Base-by-base conservation (phyloP, 2,113 vertebrate species). In the Sylvilagus bachmani region DNA sequence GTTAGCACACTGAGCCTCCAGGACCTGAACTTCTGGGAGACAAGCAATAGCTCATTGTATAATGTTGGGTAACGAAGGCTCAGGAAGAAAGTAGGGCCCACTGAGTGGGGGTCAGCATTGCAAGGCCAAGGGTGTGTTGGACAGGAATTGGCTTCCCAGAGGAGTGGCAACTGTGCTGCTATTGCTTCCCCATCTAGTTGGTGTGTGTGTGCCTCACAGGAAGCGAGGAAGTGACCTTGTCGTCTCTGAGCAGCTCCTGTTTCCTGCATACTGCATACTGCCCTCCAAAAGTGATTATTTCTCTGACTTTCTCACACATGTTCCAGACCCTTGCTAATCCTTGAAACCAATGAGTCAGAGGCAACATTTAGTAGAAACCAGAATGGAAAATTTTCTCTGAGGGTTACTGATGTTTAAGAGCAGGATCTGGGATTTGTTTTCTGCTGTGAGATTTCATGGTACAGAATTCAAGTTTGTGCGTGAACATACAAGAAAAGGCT, bases 301-400 rank as follows among this genome's bases (percentile, higher is more conserved):
- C 85, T 88, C 25, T 70, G 81, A 62, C 78, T 66, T 93, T 64
- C 74, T 80, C 58, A 21, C 7, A 13, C 55, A 51, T 29, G 44
- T 64, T 81, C 71, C 9, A 25, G 80, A 87, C 67, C 69, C 51
- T 95, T 79, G 75, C 69, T 89, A 61, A 44, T 55, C 49, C 51
- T 95, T 31, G 74, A 93, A 83, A 77, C 66, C 62, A 21, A 36
- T 90, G 87, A 95, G 61, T 92, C 85, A 67, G 77, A 93, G 87
- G 78, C 84, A 86, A 64, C 6, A 24, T 95, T 86, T 88, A 51
- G 73, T 67, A 70, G 27, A 84, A 96, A 92, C 10, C 61, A 69
- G 51, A 55, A 73, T 93, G 93, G 90, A 93, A 58, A 55, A 19
- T 95, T 94, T 92, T 61, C 62, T 38, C 49, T 38, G 71, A 77